Base-by-base conservation (phyloP, 2,113 vertebrate species). In the Saccopteryx bilineata region DNA sequence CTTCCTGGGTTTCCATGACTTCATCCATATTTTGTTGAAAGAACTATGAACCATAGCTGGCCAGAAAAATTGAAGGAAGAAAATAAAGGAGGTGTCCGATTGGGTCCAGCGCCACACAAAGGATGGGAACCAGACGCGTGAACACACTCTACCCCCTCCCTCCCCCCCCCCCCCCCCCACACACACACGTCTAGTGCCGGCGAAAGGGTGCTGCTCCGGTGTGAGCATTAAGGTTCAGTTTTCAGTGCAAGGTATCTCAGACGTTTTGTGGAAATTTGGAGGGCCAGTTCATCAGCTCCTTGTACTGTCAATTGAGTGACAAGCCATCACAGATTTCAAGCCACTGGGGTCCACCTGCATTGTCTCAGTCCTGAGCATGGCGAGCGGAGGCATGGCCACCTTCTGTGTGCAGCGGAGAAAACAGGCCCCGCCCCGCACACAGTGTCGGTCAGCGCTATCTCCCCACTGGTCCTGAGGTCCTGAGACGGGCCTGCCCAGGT, bases 271-370 rank as follows among this genome's bases (percentile, higher is more conserved):
- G 61, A 13, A 12, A 9, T n/a, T 24, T 26, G 23, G 3, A 7
- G 7, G 46, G 0, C 68, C 92, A 90, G 85, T 95, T 98, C 97
- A 89, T 79, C 96, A 97, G 79, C 87, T 88, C 89, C 58, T 97
- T 96, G 97, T 96, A 87, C 96, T 97, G 90, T 98, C 95, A 97
- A 13, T 31, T 81, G 39, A 75, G 69, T 96, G 98, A 98, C 94
- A 90, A 98, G 88, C 93, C 92, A 6, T 2, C 8, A 15, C 6
- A 23, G 66, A 68, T 72, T 56, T 50, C n/a, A 33, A 86, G 79
- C 66, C 91, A 2, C 82, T 28, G 21, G 88, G 71, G 33, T 69
- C 72, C 71, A 14, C 26, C 58, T 52, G 26, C 71, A 28, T 56
- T 46, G 46, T 84, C 60, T 71, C 18, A 2, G 33, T 52, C 28